Evolutionary conservation across 2,888 invertebrate species (phyloP), one percentile per base, ranked within the genome.

Genomic region (Leucozona laternaria): DNA sequence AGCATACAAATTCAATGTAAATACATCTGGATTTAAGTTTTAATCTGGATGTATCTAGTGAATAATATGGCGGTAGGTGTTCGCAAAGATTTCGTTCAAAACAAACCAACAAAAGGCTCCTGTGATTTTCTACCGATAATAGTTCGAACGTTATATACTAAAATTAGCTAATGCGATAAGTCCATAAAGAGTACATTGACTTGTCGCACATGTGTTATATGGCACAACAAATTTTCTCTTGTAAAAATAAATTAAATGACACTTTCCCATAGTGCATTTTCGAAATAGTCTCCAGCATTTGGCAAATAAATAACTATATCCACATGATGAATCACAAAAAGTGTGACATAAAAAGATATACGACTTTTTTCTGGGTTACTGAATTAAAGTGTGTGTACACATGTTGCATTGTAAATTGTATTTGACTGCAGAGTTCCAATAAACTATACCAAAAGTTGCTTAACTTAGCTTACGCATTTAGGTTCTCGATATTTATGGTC

Each of bases 401-500:
- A 60, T 37, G 62, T 68, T 68, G 48, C 48, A 50, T 22, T 6
- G n/a, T n/a, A 17, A 50, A 28, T 37, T n/a, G n/a, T n/a, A n/a
- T n/a, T n/a, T 40, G 71, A 28, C 43, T 31, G 4, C 37, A 50
- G 48, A 34, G 15, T 40, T 64, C 40, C 20, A 15, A 34, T 40
- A 11, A 25, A 8, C 25, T 25, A n/a, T n/a, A 37, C 13, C 10
- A 28, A 31, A 37, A 62, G 25, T 81, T 68, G 43, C 64, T 83
- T 64, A 64, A 75, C 43, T 73, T 73, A 70, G 40, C 53, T 37
- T 45, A 70, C 11, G 62, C 72, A 77, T 68, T 71, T 77, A 66
- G 72, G 77, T 66, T 71, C 62, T 85, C 76, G 72, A 71, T 85
- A 80, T 80, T 85, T 73, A 62, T 85, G 81, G 81, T 55, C 50